Evolutionary conservation across 2,113 vertebrate species (phyloP), one percentile per base, ranked within the genome.

Genomic region (Nothoprocta pentlandii): DNA sequence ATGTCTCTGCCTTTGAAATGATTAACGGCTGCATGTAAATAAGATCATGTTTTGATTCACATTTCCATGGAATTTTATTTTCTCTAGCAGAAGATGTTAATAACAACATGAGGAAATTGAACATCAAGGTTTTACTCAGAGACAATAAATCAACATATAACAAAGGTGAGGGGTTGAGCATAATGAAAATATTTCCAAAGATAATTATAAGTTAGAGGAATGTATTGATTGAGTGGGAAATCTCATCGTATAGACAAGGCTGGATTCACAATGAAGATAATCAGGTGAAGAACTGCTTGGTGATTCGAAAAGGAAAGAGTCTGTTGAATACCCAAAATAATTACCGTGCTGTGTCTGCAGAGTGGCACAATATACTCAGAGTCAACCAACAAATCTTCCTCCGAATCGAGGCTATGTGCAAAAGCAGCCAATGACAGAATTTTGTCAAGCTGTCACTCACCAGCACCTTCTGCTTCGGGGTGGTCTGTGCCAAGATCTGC

Each of bases 191-290:
- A 71, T 86, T 94, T 70, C 85, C 85, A 67, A 63, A 78, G 96
- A 95, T 94, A 94, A 96, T 96, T 93, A 83, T 76, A 71, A 80
- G 91, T 83, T 91, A 86, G 85, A 95, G 56, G 73, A 59, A 42
- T 39, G 76, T 61, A 82, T 88, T 96, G 95, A 95, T 83, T 90
- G 93, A 97, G 95, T 58, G 85, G 89, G 92, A 91, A 83, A 90
- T 78, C 47, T 90, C 68, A 83, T 25, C 7, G 0, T 34, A 23
- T 20, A 75, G 91, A 78, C 64, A 78, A 42, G 79, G 76, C 61
- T 53, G 82, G 82, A 51, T 75, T 71, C 87, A 91, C 94, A 85
- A 16, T 30, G 80, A 59, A 68, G 90, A 88, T 68, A 85, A 95
- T 91, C 94, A 85, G 94, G 87, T 54, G 54, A 64, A 80, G 73